Base-by-base conservation (phyloP, 2,797 vertebrate genomes). In the Spea hammondii region DNA sequence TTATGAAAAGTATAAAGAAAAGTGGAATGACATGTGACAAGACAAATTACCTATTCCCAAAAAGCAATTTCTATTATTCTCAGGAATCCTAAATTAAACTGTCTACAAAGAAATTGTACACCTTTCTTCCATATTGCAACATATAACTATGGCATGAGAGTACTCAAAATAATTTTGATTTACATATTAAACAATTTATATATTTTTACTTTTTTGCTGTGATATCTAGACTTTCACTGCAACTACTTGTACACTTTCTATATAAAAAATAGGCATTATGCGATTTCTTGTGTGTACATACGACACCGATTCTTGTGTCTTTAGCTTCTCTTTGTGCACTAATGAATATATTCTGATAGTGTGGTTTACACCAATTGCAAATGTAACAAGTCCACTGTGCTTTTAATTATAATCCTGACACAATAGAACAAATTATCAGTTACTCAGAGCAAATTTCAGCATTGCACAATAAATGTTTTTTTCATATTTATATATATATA, bases 381-480 rank as follows among this genome's bases (percentile, higher is more conserved):
- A 47, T 72, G 65, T 72, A 84, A 86, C 86, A 86, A 83, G 87
- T 90, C 88, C 89, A 86, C 90, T 93, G 92, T 92, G 92, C 92
- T 92, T 92, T 92, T 74, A 69, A 74, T 74, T 69, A 65, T 11
- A 74, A 73, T 77, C 65, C 65, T 59, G 11, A 73, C 54, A 45
- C 65, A 69, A 66, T 10, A 73, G 70, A 68, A 11, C 55, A 50
- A 55, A 77, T 48, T 69, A 17, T 48, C 5, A 64, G 65, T 68
- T 17, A 65, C 49, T 68, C 9, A 59, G 57, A 59, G 10, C 74
- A 57, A 79, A 67, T 57, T 46, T 72, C 66, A n/a, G 11, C 53
- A 79, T n/a, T 48, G 54, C 65, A 57, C 45, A 68, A 48, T 8
- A 60, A 4, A 17, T 72, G 10, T 66, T 62, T 55, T 62, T 17